Base-by-base conservation (phyloP, 2,797 vertebrate species). In the Emydoidea blandingii region DNA sequence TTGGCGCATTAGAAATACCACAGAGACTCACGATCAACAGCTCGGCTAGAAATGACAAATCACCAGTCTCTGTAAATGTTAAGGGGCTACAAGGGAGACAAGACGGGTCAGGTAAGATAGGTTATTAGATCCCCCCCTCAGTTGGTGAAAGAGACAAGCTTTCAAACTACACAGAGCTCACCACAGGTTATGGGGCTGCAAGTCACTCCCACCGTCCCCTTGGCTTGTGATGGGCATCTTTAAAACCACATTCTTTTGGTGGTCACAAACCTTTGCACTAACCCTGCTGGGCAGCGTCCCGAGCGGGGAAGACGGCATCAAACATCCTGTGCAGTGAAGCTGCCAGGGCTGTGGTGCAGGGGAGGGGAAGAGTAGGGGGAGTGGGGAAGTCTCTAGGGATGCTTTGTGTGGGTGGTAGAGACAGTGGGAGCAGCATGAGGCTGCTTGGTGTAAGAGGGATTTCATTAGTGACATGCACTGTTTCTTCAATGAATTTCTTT, bases 171-270 rank as follows among this genome's bases (percentile, higher is more conserved):
- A 18, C 62, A 19, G 62, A 19, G 34, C 34, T 37, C 34, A 3
- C 21, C 18, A 19, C 34, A 9, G 18, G 4, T 5, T 0, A 3
- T 15, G 8, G 62, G 79, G 2, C 15, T 0, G 54, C 5, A 12
- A 15, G 5, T n/a, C 74, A 2, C 52, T 1, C 7, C 19, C 68
- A 1, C 79, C 3, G 34, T 7, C 83, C 6, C 23, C 0, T 0
- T 0, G 0, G 65, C 81, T 1, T 1, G 23, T 0, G 5, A 14
- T 0, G 0, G 9, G 34, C 16, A 41, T 49, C 27, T 57, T 34
- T 18, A 57, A 10, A 1, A 0, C 0, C 18, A 37, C 0, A 5
- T 29, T 1, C 4, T 29, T 1, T 34, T 1, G 0, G 37, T 1
- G n/a, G 29, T 50, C 53, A 2, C 0, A 84, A 29, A 19, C 34